A percentile compares a stretch with the other conserved stretches of the same genome.
phyloP scores from a whole-genome alignment of 30 jellyfish, hydroid and myxozoan genomes.

The Aurelia coerulea region DNA sequence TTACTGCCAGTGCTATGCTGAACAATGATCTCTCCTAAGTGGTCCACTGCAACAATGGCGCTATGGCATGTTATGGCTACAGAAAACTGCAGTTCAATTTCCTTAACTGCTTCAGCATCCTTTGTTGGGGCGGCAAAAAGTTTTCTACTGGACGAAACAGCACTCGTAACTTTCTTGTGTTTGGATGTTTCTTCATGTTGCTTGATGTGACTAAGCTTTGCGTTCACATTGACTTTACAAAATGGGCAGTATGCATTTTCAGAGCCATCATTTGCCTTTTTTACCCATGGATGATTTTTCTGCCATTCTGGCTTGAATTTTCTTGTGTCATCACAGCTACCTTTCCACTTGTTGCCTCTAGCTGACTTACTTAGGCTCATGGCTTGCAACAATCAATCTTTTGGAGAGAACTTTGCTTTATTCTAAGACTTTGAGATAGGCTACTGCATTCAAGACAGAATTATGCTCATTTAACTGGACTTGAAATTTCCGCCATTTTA shows the following conservation, averaged over 20 bases:
- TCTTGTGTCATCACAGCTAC: slow-evolving; percentile 29
- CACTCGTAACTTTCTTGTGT: slow-evolving; percentile 33
- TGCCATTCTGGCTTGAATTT: slow-evolving; percentile 64
- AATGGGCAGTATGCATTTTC: slow-evolving; percentile 67
- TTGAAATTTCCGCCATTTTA: too few species aligned
- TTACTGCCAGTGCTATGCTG: slow-evolving; percentile 54
- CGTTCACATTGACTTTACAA: slow-evolving; percentile 47
- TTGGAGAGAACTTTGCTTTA: too few species aligned
- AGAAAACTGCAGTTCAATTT: slow-evolving; percentile 52
- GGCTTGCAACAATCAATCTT: too few species aligned
- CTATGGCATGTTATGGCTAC: slow-evolving; percentile 70
- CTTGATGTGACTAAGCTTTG: slow-evolving; percentile 45
- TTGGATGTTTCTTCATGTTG: slow-evolving; percentile 57
- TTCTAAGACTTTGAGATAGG: too few species aligned
- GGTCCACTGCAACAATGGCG: slow-evolving; percentile 58
- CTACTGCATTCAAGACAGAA: too few species aligned
- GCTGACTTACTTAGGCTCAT: too few species aligned
- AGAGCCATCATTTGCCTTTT: slow-evolving; percentile 59
- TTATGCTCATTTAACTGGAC: too few species aligned
- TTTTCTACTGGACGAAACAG: slow-evolving; percentile 36
- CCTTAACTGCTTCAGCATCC: slow-evolving; percentile 25
- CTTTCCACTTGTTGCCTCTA: slow-evolving; percentile 48
- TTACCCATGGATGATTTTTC: slow-evolving; percentile 61
- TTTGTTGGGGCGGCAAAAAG: slow-evolving; percentile 32
- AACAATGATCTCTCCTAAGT: slow-evolving; percentile 57